Conservation (phyloP, 2,113 vertebrate species). For the Neogobius melanostomus region DNA sequence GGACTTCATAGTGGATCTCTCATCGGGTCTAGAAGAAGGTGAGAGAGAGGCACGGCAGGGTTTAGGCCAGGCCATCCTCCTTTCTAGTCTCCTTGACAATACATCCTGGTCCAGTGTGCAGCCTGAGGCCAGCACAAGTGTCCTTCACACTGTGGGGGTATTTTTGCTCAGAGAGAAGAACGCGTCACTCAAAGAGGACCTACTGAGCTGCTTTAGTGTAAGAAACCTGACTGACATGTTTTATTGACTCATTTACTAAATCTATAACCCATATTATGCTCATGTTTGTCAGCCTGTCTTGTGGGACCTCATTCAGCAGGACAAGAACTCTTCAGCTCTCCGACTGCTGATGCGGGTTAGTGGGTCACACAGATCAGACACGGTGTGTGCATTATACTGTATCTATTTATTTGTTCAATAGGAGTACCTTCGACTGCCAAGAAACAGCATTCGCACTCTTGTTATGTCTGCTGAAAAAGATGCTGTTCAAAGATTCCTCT, state of each 20-base stretch:
- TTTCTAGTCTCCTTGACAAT: constrained; percentile 88
- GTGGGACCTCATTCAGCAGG: constrained; percentile 84
- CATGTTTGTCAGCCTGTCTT: constrained; percentile 77
- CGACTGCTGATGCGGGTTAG: constrained; percentile 82
- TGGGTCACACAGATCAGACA: background rate
- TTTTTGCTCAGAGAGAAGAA: constrained; percentile 80
- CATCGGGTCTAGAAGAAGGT: constrained; percentile 73
- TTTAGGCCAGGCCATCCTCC: constrained; percentile 85
- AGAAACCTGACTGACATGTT: constrained; percentile 47
- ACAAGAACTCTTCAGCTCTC: constrained; percentile 78
- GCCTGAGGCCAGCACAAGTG: constrained; percentile 77
- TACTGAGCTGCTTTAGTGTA: constrained; percentile 89
- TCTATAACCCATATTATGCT: constrained; percentile 30
- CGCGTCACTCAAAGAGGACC: constrained; percentile 76
- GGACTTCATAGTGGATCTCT: constrained; percentile 82
- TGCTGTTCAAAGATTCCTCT: constrained; percentile 81
- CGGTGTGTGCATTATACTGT: background rate
- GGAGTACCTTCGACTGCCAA: constrained; percentile 86
- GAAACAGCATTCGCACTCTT: constrained; percentile 81
- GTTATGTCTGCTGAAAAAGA: constrained; percentile 84
- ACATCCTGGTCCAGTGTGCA: constrained; percentile 80
- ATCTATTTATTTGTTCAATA: constrained; percentile 35
- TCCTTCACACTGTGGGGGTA: constrained; percentile 80
- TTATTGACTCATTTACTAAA: background rate
- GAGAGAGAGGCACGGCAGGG: constrained; percentile 80